These are phyloP conservation scores for Aphidoletes aphidimyza DNA, from an alignment of 2,888 invertebrate genomes.

Conservation along the genomic window DNA sequence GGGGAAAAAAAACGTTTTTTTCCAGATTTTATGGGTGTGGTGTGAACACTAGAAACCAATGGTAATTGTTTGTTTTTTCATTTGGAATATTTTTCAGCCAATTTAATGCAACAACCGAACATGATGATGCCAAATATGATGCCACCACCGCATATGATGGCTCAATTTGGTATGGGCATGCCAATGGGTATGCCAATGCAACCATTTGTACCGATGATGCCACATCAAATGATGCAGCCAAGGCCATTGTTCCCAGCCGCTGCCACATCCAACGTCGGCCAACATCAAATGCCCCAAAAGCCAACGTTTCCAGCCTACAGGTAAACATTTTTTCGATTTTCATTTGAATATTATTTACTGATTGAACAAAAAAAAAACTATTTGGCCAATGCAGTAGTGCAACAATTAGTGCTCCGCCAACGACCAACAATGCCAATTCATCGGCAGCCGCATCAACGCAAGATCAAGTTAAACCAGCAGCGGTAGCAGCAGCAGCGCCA, in stretches of 20 bases:
- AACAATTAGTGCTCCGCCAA: constrained; percentile 82
- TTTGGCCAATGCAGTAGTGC: constrained; percentile 69
- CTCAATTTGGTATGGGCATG: constrained; percentile 72
- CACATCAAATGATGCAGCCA: constrained; percentile 70
- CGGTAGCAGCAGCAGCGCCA: constrained; percentile 74
- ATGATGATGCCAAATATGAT: constrained; percentile 73
- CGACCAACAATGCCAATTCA: constrained; percentile 66
- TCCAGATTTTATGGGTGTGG: not conserved
- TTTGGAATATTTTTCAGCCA: not conserved
- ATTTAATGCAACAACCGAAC: constrained; percentile 70
- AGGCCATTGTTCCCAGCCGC: constrained; percentile 88
- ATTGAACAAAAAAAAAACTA: not conserved
- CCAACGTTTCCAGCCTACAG: constrained; percentile 85
- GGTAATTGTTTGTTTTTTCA: not conserved
- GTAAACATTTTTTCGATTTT: constrained; percentile 62
- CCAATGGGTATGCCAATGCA: constrained; percentile 78
- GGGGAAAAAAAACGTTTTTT: constrained; percentile 68
- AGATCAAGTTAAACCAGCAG: constrained; percentile 58
- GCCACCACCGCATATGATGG: constrained; percentile 71
- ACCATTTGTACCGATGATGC: constrained; percentile 70
- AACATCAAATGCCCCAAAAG: constrained; percentile 66
- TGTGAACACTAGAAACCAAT: too few species aligned
- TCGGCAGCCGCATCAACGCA: constrained; percentile 40
- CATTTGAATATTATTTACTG: not conserved
- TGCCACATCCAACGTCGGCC: constrained; percentile 67